These are phyloP conservation scores for Brachymystax lenok DNA, from an alignment of 2,797 vertebrate genomes.

Conservation along the genomic window DNA sequence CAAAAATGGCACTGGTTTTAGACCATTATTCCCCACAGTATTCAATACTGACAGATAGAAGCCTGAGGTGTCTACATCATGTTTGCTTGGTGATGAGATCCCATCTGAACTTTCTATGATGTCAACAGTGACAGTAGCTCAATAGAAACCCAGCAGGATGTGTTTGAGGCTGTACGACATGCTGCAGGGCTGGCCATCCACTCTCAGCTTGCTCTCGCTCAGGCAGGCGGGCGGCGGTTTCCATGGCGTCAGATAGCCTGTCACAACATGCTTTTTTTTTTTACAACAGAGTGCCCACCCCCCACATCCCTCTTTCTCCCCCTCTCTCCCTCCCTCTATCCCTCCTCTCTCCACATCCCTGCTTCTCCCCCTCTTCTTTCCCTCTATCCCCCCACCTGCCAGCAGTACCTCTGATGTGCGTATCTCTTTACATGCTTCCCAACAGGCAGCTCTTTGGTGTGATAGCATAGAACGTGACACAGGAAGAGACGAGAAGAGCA, in stretches of 20 bases:
- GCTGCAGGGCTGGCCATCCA: slow-evolving; percentile 9
- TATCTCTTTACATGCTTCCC: slow-evolving; percentile 57
- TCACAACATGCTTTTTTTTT: too few species aligned
- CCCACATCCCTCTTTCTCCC: background rate
- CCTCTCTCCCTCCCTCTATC: background rate
- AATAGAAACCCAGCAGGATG: background rate
- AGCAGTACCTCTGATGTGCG: background rate
- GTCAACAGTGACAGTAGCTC: background rate
- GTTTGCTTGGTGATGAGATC: background rate
- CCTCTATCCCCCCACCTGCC: background rate
- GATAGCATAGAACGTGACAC: slow-evolving; percentile 49
- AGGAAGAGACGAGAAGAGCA: slow-evolving; percentile 29
- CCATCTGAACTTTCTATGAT: background rate
- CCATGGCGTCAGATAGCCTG: background rate
- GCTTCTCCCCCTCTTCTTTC: background rate
- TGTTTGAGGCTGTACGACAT: background rate
- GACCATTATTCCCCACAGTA: background rate
- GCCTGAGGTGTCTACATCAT: background rate
- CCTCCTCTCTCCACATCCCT: background rate
- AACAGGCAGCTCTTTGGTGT: slow-evolving; percentile 60
- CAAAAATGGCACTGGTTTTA: background rate
- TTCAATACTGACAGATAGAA: background rate
- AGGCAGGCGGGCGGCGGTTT: background rate
- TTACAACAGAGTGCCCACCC: too few species aligned
- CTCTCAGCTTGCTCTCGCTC: background rate